Evolutionary conservation across 2,797 vertebrate genomes (phyloP).

Genomic region (Channallabes apus): DNA sequence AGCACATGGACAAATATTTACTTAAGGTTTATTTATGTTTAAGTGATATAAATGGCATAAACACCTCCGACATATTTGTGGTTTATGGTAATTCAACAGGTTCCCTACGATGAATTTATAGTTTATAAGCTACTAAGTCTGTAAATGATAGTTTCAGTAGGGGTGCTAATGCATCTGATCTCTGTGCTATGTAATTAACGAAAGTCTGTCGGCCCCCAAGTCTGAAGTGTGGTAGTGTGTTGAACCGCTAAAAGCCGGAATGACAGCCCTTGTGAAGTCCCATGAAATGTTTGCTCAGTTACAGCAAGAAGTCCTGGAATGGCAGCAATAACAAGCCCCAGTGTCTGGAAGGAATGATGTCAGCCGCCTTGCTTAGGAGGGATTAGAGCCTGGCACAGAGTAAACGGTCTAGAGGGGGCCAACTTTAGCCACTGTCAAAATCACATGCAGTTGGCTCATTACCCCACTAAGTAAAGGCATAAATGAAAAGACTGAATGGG

Average conservation of each 20-base stretch:
- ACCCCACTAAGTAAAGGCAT: conserved; percentile 45
- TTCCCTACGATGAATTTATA: conserved; percentile 65
- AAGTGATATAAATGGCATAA: conserved; percentile 45
- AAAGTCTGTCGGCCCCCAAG: conserved; percentile 32
- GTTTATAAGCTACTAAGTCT: conserved; percentile 56
- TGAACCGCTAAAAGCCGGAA: conserved; percentile 47
- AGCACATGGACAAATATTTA: conserved; percentile 47
- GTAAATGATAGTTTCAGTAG: conserved; percentile 63
- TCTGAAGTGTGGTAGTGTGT: conserved; percentile 35
- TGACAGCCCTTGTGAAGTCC: conserved; percentile 63
- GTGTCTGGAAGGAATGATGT: conserved; percentile 76
- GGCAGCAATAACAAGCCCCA: conserved; percentile 70
- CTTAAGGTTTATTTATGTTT: conserved; percentile 37
- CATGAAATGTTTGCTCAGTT: conserved; percentile 59
- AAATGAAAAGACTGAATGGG: conserved; percentile 47
- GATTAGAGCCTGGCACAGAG: conserved; percentile 65
- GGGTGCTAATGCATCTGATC: conserved; percentile 59
- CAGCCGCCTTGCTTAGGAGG: conserved; percentile 64
- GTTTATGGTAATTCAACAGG: conserved; percentile 34
- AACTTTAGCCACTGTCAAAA: conserved; percentile 52
- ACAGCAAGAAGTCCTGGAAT: conserved; percentile 59
- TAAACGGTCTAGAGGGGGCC: conserved; percentile 37
- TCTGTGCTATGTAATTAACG: conserved; percentile 66
- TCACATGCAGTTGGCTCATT: conserved; percentile 48
- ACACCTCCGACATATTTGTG: conserved; percentile 34